Evolutionary conservation across 2,888 invertebrate genomes (phyloP).

Genomic region (Caenorhabditis doughertyi): DNA sequence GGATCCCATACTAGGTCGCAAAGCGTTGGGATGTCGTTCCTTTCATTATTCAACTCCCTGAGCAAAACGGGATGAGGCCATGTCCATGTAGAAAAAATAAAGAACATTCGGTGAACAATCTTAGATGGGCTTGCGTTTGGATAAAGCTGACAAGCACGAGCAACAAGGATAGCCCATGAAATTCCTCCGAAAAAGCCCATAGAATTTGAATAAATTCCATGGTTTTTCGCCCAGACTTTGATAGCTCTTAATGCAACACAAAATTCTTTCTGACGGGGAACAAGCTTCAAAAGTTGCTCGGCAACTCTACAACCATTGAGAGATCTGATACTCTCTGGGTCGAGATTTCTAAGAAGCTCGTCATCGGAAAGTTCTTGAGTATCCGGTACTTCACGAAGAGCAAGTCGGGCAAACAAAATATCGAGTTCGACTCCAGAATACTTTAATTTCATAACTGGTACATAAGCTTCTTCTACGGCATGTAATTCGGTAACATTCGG

Average conservation of each 20-base stretch:
- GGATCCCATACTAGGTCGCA: conserved; percentile 91
- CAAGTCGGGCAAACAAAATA: conserved; percentile 95
- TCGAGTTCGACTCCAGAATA: conserved; percentile 98
- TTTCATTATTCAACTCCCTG: conserved; percentile 87
- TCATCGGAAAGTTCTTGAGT: conserved; percentile 92
- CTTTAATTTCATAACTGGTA: conserved; percentile 99
- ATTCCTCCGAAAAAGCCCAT: conserved; percentile 96
- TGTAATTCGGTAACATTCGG: conserved; percentile 85
- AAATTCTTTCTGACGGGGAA: conserved; percentile 96
- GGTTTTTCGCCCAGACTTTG: conserved; percentile 86
- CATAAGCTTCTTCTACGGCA: conserved; percentile 98
- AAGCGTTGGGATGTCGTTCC: conserved; percentile 87
- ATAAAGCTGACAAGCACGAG: conserved; percentile 97
- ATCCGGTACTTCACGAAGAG: conserved; percentile 90
- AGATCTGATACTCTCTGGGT: conserved; percentile 91
- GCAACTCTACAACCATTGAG: conserved; percentile 92
- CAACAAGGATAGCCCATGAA: conserved; percentile 99
- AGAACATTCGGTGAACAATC: conserved; percentile 97
- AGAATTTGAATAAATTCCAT: conserved; percentile 95
- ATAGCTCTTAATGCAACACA: conserved; percentile 94
- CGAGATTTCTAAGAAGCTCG: conserved; percentile 93
- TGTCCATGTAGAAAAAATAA: conserved; percentile 96
- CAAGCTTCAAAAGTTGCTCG: conserved; percentile 96
- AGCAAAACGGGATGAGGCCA: conserved; percentile 99
- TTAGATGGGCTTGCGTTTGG: conserved; percentile 97